Evolutionary conservation across 2,888 invertebrate species (phyloP).

Genomic region (Chymomyza fuscimana): DNA sequence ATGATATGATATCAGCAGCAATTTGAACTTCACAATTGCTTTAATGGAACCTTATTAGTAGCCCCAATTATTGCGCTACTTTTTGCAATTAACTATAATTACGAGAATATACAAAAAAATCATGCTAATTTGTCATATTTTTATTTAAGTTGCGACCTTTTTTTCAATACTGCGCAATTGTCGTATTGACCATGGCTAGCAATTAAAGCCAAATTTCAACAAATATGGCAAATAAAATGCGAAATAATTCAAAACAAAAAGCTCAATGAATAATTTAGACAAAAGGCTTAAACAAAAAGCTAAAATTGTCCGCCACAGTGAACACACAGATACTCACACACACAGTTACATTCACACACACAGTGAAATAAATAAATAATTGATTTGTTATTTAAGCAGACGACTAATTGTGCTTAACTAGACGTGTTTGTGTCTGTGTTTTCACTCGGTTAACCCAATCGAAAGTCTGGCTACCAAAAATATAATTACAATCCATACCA

Average conservation of each 20-base stretch:
- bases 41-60: too few relatives aligned
- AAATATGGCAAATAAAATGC: neutral
- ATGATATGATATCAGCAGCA: neutral
- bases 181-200: neutral
- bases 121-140: neutral
- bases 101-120: neutral
- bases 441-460: slow-evolving; percentile 15
- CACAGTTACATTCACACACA: slow-evolving; percentile 8
- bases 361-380: slow-evolving; percentile 51
- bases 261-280: slow-evolving; percentile 50
- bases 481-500: slow-evolving; percentile 44
- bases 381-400: slow-evolving; percentile 59
- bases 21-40: neutral
- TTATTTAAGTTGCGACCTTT: neutral
- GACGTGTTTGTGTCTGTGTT: slow-evolving; percentile 24
- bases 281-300: slow-evolving; percentile 52
- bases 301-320: slow-evolving; percentile 41
- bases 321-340: slow-evolving; percentile 8
- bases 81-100: neutral
- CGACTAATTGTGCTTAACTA: slow-evolving; percentile 56
- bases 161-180: neutral
- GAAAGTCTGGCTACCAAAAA: slow-evolving; percentile 20
- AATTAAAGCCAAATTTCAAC: neutral
- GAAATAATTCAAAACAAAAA: slow-evolving; percentile 1
- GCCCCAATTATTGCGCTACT: neutral